Evolutionary conservation across 1,140 invertebrate genomes (phyloP).

Genomic region (Ceratitis capitata): DNA sequence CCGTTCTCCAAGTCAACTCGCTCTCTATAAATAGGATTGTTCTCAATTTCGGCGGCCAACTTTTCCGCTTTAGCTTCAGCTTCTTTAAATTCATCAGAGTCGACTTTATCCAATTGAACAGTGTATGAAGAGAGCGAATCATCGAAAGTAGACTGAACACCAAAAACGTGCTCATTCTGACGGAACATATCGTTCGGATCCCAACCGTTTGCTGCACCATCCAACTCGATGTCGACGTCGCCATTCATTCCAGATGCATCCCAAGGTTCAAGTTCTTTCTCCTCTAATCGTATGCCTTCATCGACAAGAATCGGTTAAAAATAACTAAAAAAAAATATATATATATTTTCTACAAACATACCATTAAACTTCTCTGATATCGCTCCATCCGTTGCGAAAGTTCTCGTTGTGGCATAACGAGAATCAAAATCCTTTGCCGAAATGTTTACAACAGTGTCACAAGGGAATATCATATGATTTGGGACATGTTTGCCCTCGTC

Average conservation of each 20-base stretch:
- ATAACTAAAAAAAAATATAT: not conserved
- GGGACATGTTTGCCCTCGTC: constrained; percentile 70
- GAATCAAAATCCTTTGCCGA: constrained; percentile 84
- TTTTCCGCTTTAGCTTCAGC: constrained; percentile 85
- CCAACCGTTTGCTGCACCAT: constrained; percentile 87
- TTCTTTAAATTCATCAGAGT: constrained; percentile 87
- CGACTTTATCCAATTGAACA: constrained; percentile 82
- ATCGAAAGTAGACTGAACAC: constrained; percentile 88
- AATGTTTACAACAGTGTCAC: constrained; percentile 83
- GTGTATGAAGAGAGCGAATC: constrained; percentile 87
- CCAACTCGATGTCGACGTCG: constrained; percentile 75
- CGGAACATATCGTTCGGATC: constrained; percentile 94
- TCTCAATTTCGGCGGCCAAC: constrained; percentile 91
- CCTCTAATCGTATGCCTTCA: constrained; percentile 68
- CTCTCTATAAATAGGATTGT: constrained; percentile 80
- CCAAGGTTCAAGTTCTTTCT: constrained; percentile 90
- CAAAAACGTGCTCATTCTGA: constrained; percentile 90
- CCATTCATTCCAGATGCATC: constrained; percentile 74
- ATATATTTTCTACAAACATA: constrained; percentile 54
- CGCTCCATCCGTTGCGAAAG: constrained; percentile 85
- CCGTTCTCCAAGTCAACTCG: constrained; percentile 89
- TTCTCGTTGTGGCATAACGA: constrained; percentile 85
- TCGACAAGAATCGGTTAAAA: too few relatives aligned
- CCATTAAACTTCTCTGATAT: constrained; percentile 74
- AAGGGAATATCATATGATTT: constrained; percentile 87